phyloP scores from a whole-genome alignment of 2,888 invertebrate species.

The Tromatobia lineatoria region DNA sequence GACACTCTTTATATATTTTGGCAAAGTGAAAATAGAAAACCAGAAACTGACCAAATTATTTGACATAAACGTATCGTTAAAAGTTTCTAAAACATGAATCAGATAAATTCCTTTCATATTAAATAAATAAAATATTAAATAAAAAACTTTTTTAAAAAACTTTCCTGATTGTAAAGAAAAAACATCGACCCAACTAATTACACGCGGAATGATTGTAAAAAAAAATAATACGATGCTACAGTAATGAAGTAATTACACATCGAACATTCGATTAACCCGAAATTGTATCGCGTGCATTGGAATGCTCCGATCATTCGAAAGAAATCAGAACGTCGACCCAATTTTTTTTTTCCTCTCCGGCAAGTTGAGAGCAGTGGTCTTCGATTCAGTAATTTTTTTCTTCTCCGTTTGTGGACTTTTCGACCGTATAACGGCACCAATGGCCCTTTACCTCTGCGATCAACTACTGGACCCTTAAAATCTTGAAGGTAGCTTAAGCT shows the following conservation, averaged over 20 bases:
- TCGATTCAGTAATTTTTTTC: neutral
- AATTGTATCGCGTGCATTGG: constrained; percentile 10
- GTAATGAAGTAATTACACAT: constrained; percentile 7
- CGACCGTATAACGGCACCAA: constrained; percentile 18
- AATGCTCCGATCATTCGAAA: constrained; percentile 9
- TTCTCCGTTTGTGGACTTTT: neutral
- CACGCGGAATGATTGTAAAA: no score
- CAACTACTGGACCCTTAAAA: constrained; percentile 3
- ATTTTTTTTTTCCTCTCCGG: neutral
- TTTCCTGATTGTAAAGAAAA: no score
- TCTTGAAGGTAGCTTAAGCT: neutral
- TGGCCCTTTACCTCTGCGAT: neutral
- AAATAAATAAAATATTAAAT: no score
- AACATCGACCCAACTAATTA: no score
- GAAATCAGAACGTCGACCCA: constrained; percentile 27
- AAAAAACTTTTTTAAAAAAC: no score
- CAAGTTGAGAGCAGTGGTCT: neutral
- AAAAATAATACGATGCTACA: no score
- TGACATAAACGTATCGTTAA: no score
- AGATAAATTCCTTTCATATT: no score
- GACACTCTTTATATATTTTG: no score
- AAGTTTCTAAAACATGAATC: no score
- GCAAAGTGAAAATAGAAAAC: no score
- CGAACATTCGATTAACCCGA: neutral
- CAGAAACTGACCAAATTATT: no score